Conservation (phyloP, 2,888 invertebrate genomes). For the Pachymerium ferrugineum region DNA sequence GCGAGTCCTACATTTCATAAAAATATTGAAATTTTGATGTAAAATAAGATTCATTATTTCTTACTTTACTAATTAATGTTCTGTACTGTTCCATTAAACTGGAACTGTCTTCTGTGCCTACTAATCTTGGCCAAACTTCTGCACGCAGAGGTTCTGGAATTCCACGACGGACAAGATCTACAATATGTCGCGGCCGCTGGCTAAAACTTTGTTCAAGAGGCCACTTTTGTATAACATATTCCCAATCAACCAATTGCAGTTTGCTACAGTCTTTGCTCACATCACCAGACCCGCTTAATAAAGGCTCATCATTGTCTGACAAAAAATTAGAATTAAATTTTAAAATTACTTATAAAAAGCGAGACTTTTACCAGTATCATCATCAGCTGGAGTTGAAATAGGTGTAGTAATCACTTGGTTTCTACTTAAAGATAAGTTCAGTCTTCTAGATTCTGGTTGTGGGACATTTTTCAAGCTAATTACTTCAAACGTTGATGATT, state of each 20-base stretch:
- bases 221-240: constrained; percentile 62
- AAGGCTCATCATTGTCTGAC: constrained; percentile 82
- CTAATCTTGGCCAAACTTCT: constrained; percentile 94
- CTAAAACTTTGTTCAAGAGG: constrained; percentile 43
- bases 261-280: constrained; percentile 95
- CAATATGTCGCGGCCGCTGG: constrained; percentile 70
- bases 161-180: constrained; percentile 70
- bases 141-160: constrained; percentile 94
- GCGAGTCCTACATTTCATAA: constrained; percentile 85
- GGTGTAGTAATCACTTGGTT: constrained; percentile 38
- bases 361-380: constrained; percentile 38
- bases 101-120: constrained; percentile 75
- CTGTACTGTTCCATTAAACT: constrained; percentile 88
- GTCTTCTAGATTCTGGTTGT: constrained; percentile 45
- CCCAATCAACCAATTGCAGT: constrained; percentile 88
- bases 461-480: constrained; percentile 71
- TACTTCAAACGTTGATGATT: constrained; percentile 61
- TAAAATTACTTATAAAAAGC: background rate
- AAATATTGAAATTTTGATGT: too few species aligned
- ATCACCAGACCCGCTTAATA: constrained; percentile 94
- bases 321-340: background rate
- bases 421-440: constrained; percentile 44
- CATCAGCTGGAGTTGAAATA: constrained; percentile 35
- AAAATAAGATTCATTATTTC: too few species aligned
- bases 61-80: constrained; percentile 82